Base-by-base conservation (phyloP, 2,888 invertebrate species). In the Epiblema foenella region DNA sequence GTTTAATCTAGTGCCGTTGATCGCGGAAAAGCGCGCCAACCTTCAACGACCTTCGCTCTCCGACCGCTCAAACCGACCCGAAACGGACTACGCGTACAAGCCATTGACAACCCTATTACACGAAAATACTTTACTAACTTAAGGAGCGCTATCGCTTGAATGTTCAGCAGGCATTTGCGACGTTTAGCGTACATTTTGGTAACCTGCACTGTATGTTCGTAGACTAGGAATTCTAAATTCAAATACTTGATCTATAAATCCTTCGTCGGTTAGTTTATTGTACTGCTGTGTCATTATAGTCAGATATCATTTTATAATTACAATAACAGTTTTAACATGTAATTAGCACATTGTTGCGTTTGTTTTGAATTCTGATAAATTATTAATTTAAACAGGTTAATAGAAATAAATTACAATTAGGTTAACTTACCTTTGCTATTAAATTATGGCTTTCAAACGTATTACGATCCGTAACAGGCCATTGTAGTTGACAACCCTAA, bases 31-130 rank as follows among this genome's bases (percentile, higher is more conserved):
- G 91, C 93, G 89, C 88, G 90, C 90, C 93, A 92, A 91, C 92
- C 93, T 93, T 93, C 92, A 93, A 92, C 93, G 93, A 93, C 93
- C 93, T 93, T 93, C 93, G 92, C 91, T 93, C 92, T 89, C 88
- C 91, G 88, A 89, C 90, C 90, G 88, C 82, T 80, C 83, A 80
- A 80, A 81, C 83, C 81, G 82, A 78, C 79, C 78, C 78, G 76
- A 76, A 87, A 85, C 74, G 77, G 63, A 70, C 67, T 46, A 77
- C 76, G 67, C 67, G 46, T 70, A 56, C 75, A 74, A 42, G 52
- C 73, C 10, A 75, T 68, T 76, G 33, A 76, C 72, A 70, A 73
- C 77, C 74, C 79, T 75, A 68, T 81, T 81, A 60, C 39, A 63
- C 70, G 68, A 60, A 73, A 75, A 74, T 49, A 11, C 58, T 54